These are phyloP conservation scores for Drosophila birchii DNA, from an alignment of 2,888 invertebrate genomes.

Conservation along the genomic window DNA sequence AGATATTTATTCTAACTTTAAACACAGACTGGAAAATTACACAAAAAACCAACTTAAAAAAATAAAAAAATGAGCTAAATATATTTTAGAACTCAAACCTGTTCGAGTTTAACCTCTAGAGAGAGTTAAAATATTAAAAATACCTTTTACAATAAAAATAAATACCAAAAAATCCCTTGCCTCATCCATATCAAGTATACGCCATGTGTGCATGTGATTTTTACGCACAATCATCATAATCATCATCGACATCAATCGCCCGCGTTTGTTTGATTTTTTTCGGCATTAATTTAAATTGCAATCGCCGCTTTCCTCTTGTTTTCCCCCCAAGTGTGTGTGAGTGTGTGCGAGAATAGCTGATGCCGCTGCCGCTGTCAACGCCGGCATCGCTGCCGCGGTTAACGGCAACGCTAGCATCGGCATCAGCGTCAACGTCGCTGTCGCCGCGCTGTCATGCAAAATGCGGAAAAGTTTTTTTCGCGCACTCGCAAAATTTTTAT, in stretches of 20 bases:
- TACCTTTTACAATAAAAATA: background rate
- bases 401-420: conserved; percentile 33
- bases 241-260: conserved; percentile 39
- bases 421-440: conserved; percentile 56
- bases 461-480: conserved; percentile 80
- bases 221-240: conserved; percentile 34
- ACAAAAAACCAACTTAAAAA: too few relatives aligned
- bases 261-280: conserved; percentile 58
- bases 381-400: conserved; percentile 32
- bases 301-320: conserved; percentile 47
- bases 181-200: conserved; percentile 64
- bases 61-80: too few relatives aligned
- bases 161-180: background rate
- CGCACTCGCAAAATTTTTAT: conserved; percentile 81
- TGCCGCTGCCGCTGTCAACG: conserved; percentile 41
- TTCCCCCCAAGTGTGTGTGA: conserved; percentile 5
- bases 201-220: conserved; percentile 61
- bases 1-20: background rate
- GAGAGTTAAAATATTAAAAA: background rate
- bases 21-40: background rate
- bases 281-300: conserved; percentile 56
- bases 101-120: background rate
- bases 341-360: conserved; percentile 47
- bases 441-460: conserved; percentile 73
- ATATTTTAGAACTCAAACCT: background rate